Base-by-base conservation (phyloP, 53 echinoderm and acorn worm genomes). In the Echinometra lucunter region DNA sequence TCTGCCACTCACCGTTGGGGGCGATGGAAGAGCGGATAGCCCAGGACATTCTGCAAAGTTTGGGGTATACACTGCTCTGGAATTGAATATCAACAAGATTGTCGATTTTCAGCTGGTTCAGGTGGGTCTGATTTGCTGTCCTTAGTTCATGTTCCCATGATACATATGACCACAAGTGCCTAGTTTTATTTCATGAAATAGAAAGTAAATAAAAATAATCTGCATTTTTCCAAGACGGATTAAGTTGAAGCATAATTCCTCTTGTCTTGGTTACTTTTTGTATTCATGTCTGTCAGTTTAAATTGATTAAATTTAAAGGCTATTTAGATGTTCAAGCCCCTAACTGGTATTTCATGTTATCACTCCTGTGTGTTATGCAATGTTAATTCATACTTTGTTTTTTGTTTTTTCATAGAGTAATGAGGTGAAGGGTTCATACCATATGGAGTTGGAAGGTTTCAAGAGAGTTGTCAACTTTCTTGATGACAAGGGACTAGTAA, bases 1-100 rank as follows among this genome's bases (percentile, higher is more conserved):
- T 17, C 3, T 34, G 30, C 70, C 70, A 6, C 70, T 70, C 30
- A 70, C 37, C 74, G 0, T 74, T 74, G 37, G 37, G 13, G 74
- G 74, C 16, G 40, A 37, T 37, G 16, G 74, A 17, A 37, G 38
- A 16, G 74, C 74, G 15, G 74, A 74, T 18, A 37, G 37, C 74
- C 74, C 74, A 8, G 96, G 96, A 1, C 67, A 96, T 37, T 81
- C 69, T 3, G 96, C 96, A 35, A 96, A 96, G 30, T 94, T 90
- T 67, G 94, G 94, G 6, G 45, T 45, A 4, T 96, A 96, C 83
- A 94, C 94, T 66, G 37, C 90, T 6, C 18, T 81, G 81, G 91
- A 96, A 47, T 30, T 96, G 69, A 90, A 96, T 34, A 13, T 44
- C 42, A 96, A 96, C 94, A 96, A 80, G 55, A 94, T 96, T 56